A percentile compares a stretch with the other conserved stretches of the same genome.
These are phyloP conservation scores for Chaetodon trifasciatus DNA, from an alignment of 2,797 vertebrate genomes.

Conservation along the genomic window DNA sequence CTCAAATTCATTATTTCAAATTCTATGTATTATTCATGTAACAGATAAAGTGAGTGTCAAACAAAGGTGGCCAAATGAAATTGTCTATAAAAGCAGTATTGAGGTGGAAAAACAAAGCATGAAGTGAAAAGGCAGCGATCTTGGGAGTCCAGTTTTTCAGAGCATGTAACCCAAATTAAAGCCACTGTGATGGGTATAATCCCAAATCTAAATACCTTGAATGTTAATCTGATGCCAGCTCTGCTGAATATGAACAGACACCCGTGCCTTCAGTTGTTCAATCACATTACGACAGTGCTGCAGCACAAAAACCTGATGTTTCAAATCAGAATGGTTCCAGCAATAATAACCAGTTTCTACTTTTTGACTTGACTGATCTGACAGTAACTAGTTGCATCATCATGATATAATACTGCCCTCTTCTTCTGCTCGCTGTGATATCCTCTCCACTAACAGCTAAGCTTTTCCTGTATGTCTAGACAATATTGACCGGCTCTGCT, in stretches of 20 bases:
- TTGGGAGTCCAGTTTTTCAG: background rate
- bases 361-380: slow-evolving; percentile 3
- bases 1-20: slow-evolving; percentile 2
- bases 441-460: slow-evolving; percentile 12
- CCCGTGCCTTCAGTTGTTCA: background rate
- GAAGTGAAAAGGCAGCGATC: background rate
- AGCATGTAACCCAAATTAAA: slow-evolving; percentile 35
- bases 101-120: background rate
- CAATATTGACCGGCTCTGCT: slow-evolving; percentile 57
- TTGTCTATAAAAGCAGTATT: background rate
- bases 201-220: slow-evolving; percentile 7
- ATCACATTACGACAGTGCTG: background rate
- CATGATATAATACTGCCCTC: background rate
- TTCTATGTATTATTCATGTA: background rate
- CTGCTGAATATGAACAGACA: background rate
- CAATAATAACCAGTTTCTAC: background rate
- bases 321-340: background rate
- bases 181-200: slow-evolving; percentile 2
- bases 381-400: slow-evolving; percentile 6
- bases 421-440: slow-evolving; percentile 5
- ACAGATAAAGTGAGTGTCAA: background rate
- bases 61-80: background rate
- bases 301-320: background rate
- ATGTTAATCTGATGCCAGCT: background rate
- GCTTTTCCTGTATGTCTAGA: slow-evolving; percentile 50